These are phyloP conservation scores for Agrochola litura DNA, from an alignment of 2,888 invertebrate genomes.

Conservation along the genomic window DNA sequence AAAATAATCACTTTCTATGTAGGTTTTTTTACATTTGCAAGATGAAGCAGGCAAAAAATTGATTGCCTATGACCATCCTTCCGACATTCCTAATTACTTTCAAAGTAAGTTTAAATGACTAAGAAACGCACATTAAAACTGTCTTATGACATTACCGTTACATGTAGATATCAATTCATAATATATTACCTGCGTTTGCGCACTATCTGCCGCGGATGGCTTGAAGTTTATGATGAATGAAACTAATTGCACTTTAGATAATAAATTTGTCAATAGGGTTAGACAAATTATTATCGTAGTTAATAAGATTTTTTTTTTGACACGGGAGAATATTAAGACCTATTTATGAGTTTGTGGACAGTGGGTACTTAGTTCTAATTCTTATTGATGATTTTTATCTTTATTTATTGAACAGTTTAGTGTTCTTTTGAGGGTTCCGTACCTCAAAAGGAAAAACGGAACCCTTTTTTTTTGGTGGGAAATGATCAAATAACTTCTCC, in stretches of 20 bases:
- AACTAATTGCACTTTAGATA: slow-evolving; percentile 61
- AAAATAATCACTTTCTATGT: not conserved
- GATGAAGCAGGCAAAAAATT: not conserved
- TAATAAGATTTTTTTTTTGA: slow-evolving; percentile 8
- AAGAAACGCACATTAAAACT: slow-evolving; percentile 39
- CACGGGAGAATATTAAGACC: not conserved
- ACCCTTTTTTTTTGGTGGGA: too few relatives aligned
- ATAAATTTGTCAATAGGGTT: slow-evolving; percentile 55
- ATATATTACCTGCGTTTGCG: slow-evolving; percentile 55
- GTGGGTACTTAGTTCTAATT: slow-evolving; percentile 7
- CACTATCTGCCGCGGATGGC: slow-evolving; percentile 52
- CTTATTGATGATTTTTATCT: slow-evolving; percentile 21
- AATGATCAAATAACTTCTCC: too few relatives aligned
- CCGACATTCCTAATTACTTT: slow-evolving; percentile 24
- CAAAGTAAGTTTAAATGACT: slow-evolving; percentile 29
- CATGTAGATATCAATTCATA: slow-evolving; percentile 61
- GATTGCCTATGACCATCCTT: not conserved
- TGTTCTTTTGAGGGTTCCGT: not conserved
- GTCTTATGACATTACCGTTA: slow-evolving; percentile 56
- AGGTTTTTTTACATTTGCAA: not conserved
- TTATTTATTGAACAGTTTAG: not conserved
- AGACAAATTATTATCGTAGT: slow-evolving; percentile 30
- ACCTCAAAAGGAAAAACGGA: too few relatives aligned
- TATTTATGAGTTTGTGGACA: not conserved
- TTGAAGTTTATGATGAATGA: slow-evolving; percentile 63